A percentile compares a stretch with the other conserved stretches of the same genome.
Conservation (phyloP, 2,797 vertebrate species). For the Arnoldichthys spilopterus region DNA sequence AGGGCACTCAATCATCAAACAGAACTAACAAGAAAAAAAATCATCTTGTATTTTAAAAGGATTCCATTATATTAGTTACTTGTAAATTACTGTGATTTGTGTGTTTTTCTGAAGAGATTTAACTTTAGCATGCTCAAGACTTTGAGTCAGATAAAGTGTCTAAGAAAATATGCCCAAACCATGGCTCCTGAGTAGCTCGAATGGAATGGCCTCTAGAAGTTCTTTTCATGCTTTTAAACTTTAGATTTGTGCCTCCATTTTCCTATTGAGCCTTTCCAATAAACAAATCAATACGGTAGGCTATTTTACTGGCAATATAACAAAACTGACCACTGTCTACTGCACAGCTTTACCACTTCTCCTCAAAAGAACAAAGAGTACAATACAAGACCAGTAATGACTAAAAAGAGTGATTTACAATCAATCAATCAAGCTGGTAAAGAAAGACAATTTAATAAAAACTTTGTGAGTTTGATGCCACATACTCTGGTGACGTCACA, state of each 20-base stretch:
- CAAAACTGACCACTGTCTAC: not conserved
- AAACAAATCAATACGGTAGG: no score
- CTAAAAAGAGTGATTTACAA: not conserved
- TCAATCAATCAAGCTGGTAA: not conserved
- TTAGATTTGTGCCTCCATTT: not conserved
- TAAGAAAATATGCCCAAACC: not conserved
- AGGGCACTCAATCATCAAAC: not conserved
- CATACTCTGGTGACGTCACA: no score
- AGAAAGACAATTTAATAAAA: not conserved
- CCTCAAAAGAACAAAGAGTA: not conserved
- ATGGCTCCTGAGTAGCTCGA: not conserved
- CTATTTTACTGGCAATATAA: not conserved
- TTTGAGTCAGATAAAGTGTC: not conserved
- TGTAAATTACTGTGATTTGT: not conserved
- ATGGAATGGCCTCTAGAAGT: not conserved
- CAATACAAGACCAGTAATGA: not conserved
- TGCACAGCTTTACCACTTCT: not conserved
- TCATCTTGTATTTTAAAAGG: not conserved
- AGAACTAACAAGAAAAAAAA: not conserved
- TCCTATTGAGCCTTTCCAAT: not conserved
- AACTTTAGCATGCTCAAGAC: not conserved
- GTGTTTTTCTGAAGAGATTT: not conserved
- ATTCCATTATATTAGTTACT: no score
- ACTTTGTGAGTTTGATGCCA: no score
- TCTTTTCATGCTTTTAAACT: slow-evolving; percentile 4